These are phyloP conservation scores for Poeciliopsis turrubarensis DNA, from an alignment of 2,113 vertebrate genomes.

Conservation along the genomic window DNA sequence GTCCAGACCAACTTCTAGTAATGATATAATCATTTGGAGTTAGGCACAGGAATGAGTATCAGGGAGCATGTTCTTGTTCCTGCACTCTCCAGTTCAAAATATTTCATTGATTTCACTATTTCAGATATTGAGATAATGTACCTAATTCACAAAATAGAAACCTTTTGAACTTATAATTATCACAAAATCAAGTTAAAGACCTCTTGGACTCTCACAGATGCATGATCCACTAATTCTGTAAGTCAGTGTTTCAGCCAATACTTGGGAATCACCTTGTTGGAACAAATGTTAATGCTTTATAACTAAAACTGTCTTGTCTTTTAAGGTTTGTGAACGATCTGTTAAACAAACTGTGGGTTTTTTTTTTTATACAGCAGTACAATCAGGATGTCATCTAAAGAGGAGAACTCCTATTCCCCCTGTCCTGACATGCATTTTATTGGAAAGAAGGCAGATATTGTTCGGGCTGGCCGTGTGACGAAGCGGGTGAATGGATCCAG, in stretches of 20 bases:
- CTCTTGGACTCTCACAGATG: too few relatives aligned
- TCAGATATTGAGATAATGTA: too few relatives aligned
- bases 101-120: too few relatives aligned
- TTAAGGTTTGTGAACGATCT: neutral
- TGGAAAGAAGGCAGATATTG: slow-evolving; percentile 85
- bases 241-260: neutral
- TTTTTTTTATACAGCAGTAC: neutral
- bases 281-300: neutral
- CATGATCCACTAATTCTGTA: neutral
- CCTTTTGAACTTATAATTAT: too few relatives aligned
- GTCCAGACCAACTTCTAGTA: too few relatives aligned
- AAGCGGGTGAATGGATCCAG: slow-evolving; percentile 82
- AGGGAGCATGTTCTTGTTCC: too few relatives aligned
- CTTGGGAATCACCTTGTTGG: neutral
- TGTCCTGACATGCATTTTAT: slow-evolving; percentile 62
- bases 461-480: slow-evolving; percentile 77
- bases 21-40: too few relatives aligned
- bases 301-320: neutral
- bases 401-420: slow-evolving; percentile 18
- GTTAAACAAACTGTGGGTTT: neutral
- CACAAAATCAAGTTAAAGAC: too few relatives aligned
- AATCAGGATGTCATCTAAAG: slow-evolving; percentile 59
- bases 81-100: too few relatives aligned
- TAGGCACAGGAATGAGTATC: too few relatives aligned
- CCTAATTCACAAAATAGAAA: too few relatives aligned